Base-by-base conservation (phyloP, 2,888 invertebrate genomes). In the Abscondita cerata region DNA sequence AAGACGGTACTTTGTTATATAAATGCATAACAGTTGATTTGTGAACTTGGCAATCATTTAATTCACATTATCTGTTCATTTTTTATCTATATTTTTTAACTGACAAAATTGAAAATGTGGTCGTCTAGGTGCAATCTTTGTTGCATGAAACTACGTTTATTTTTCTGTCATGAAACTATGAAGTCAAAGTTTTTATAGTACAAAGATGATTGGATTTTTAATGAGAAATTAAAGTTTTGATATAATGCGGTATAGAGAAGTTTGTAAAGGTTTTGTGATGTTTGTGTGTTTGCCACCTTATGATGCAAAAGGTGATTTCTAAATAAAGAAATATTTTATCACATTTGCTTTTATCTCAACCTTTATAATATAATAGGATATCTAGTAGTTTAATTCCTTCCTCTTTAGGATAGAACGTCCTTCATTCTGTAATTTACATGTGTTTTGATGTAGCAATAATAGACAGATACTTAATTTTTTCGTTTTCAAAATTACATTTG, bases 271-370 rank as follows among this genome's bases (percentile, higher is more conserved):
- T 73, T 68, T 74, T 70, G 64, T 59, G 46, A 44, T 64, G 74
- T 76, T 73, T 70, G 75, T 76, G 76, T 76, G 72, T 72, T 73
- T 69, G 72, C 72, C 73, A 62, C 66, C 66, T 65, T 70, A 53
- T 77, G 77, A 76, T 69, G 72, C 72, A 77, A 76, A 79, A 79
- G 79, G 78, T 79, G 79, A 79, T 78, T 77, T 77, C 76, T 77
- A 73, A 74, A 73, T 77, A 77, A 76, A 74, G 70, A 72, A 25
- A 70, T 70, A 65, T 66, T 64, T 61, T 41, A 41, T 38, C 4
- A 38, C 33, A 9, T 33, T 33, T 33, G 6, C 33, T 33, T 6
- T 33, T 33, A 33, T 33, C 33, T 8, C 8, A n/a, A n/a, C n/a
- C n/a, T n/a, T n/a, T n/a, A n/a, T n/a, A n/a, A n/a, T n/a, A n/a